Evolutionary conservation across 2,888 invertebrate species (phyloP).

Genomic region (Pollenia labialis): DNA sequence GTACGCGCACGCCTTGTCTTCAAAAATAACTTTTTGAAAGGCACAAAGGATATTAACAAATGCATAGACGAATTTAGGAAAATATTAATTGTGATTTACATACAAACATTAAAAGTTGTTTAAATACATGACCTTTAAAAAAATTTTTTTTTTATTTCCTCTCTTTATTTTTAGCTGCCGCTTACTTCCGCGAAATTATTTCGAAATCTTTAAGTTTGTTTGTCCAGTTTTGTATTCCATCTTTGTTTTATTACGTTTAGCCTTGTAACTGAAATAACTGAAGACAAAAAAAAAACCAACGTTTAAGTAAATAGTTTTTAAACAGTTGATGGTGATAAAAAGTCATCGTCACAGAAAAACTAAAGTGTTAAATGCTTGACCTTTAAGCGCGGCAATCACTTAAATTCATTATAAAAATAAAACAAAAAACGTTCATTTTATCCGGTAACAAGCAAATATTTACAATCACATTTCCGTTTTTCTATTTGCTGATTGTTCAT

Average conservation of each 20-base stretch:
- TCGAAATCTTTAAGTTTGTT: constrained; percentile 36
- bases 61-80: not conserved
- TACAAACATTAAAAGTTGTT: not conserved
- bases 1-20: constrained; percentile 42
- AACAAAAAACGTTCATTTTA: not conserved
- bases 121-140: constrained; percentile 13
- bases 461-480: constrained; percentile 28
- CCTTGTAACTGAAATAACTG: constrained; percentile 40
- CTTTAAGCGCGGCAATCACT: not conserved
- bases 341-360: constrained; percentile 19
- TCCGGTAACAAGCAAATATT: constrained; percentile 40
- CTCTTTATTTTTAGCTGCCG: constrained; percentile 35
- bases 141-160: constrained; percentile 17
- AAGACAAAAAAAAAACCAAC: constrained; percentile 16
- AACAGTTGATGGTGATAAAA: constrained; percentile 26
- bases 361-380: constrained; percentile 55
- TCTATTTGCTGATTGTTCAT: not conserved
- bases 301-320: not conserved
- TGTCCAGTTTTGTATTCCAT: not conserved
- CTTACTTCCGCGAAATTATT: constrained; percentile 65
- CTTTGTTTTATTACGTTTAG: constrained; percentile 37
- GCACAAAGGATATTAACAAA: not conserved
- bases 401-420: not conserved
- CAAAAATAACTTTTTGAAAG: constrained; percentile 49
- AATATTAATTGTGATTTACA: constrained; percentile 28